These are phyloP conservation scores for Mycetomoellerius zeteki DNA, from an alignment of 1,140 invertebrate genomes.

Conservation along the genomic window DNA sequence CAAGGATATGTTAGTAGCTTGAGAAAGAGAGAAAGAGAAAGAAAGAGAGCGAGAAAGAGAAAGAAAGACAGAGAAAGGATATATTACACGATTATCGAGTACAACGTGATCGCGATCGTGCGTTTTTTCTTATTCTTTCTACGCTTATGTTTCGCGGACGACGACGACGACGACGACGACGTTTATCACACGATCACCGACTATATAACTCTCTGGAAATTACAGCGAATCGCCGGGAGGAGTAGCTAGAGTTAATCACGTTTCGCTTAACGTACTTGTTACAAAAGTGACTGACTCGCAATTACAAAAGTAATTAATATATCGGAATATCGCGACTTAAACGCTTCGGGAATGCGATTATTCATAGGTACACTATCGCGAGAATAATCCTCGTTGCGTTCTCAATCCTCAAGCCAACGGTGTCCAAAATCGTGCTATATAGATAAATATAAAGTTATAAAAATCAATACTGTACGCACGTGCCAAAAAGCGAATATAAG, in stretches of 20 bases:
- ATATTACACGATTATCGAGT: conserved; percentile 36
- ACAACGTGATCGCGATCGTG: conserved; percentile 13
- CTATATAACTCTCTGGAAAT: conserved; percentile 31
- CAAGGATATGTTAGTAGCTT: conserved; percentile 31
- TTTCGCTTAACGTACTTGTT: conserved; percentile 49
- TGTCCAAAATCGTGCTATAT: conserved; percentile 14
- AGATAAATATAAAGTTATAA: neutral
- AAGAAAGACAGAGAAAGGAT: neutral
- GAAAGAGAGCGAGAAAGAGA: neutral
- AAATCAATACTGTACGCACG: conserved; percentile 8
- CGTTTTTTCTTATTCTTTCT: neutral
- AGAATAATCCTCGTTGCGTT: conserved; percentile 20
- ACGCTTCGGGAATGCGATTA: conserved; percentile 33
- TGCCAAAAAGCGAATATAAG: neutral
- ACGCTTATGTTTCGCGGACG: neutral
- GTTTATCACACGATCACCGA: conserved; percentile 13
- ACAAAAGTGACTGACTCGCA: conserved; percentile 50
- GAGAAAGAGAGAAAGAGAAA: neutral
- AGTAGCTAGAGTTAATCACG: conserved; percentile 31
- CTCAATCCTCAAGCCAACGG: conserved; percentile 17
- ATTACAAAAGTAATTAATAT: conserved; percentile 60
- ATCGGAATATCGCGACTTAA: conserved; percentile 44
- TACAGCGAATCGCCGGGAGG: conserved; percentile 27
- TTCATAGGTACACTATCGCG: neutral
- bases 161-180: conserved; percentile 5